Percentiles rank a stretch among this genome's conserved stretches.
Evolutionary conservation across 2,113 vertebrate genomes (phyloP).

Genomic region (Xenopus laevis): DNA sequence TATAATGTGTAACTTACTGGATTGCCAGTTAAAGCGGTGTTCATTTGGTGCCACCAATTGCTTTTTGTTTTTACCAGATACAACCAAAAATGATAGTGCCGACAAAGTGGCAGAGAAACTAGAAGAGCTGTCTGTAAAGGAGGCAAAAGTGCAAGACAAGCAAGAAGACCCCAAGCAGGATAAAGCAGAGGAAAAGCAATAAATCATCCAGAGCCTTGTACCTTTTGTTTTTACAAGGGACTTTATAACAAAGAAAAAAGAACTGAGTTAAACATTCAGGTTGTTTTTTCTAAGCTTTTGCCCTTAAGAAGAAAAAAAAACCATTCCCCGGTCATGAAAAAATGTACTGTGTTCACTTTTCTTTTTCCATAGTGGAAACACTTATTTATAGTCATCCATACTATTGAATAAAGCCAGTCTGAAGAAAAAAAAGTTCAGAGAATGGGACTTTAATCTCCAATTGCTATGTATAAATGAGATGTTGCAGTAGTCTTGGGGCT

Average conservation of each 20-base stretch:
- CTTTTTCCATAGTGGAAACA: constrained; percentile 82
- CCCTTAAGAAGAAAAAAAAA: constrained; percentile 61
- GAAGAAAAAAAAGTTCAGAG: constrained; percentile 65
- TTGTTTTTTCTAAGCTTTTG: constrained; percentile 70
- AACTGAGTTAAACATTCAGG: constrained; percentile 86
- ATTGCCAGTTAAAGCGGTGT: no score
- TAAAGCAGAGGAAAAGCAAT: constrained; percentile 78
- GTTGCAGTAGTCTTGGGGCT: background rate
- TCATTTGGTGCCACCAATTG: background rate
- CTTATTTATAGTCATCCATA: constrained; percentile 81
- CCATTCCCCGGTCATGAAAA: constrained; percentile 72
- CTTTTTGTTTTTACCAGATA: constrained; percentile 56
- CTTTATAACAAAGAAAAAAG: constrained; percentile 68
- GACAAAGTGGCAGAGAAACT: constrained; percentile 91
- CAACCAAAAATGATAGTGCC: constrained; percentile 68
- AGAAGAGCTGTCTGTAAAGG: constrained; percentile 89
- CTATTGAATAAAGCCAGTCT: constrained; percentile 75
- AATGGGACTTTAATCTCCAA: constrained; percentile 64
- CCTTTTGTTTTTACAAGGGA: constrained; percentile 87
- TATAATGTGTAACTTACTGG: no score
- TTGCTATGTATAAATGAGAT: constrained; percentile 7
- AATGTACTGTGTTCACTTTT: constrained; percentile 74
- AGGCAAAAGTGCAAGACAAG: constrained; percentile 72
- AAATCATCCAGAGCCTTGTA: constrained; percentile 71
- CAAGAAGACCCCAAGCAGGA: constrained; percentile 63